Evolutionary conservation across 2,888 invertebrate species (phyloP).

Genomic region (Phortica magna): DNA sequence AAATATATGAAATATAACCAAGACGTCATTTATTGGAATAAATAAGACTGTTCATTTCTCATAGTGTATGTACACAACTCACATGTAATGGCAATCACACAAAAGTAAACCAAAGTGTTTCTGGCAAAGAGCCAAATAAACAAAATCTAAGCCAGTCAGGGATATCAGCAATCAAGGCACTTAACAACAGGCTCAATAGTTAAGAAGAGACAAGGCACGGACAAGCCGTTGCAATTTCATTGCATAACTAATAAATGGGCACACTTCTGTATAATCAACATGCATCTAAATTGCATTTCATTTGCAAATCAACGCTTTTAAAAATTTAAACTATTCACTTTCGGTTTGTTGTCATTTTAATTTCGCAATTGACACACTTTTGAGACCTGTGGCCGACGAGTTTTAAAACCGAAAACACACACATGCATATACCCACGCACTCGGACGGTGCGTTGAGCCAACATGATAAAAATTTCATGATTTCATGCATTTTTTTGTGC

Average conservation of each 20-base stretch:
- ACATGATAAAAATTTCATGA: too few species aligned
- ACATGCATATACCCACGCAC: slow-evolving; percentile 39
- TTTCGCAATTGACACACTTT: not conserved
- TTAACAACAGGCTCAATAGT: not conserved
- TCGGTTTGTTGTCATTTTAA: not conserved
- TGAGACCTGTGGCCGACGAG: not conserved
- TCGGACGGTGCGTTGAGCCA: slow-evolving; percentile 15
- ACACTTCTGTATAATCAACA: not conserved
- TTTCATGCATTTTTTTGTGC: too few species aligned
- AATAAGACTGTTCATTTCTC: not conserved
- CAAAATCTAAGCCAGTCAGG: not conserved
- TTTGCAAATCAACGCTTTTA: slow-evolving; percentile 12
- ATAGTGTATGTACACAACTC: not conserved
- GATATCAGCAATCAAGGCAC: not conserved
- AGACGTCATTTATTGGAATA: too few species aligned
- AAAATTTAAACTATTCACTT: slow-evolving; percentile 6
- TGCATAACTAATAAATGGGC: not conserved
- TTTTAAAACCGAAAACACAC: slow-evolving; percentile 18
- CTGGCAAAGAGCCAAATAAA: not conserved
- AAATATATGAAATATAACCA: too few species aligned
- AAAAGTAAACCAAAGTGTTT: not conserved
- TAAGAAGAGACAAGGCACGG: not conserved
- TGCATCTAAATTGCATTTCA: slow-evolving; percentile 5
- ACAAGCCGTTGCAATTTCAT: too few species aligned
- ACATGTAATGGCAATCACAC: not conserved